Conservation (phyloP, 2,888 invertebrate species). For the Cheilosia urbana region DNA sequence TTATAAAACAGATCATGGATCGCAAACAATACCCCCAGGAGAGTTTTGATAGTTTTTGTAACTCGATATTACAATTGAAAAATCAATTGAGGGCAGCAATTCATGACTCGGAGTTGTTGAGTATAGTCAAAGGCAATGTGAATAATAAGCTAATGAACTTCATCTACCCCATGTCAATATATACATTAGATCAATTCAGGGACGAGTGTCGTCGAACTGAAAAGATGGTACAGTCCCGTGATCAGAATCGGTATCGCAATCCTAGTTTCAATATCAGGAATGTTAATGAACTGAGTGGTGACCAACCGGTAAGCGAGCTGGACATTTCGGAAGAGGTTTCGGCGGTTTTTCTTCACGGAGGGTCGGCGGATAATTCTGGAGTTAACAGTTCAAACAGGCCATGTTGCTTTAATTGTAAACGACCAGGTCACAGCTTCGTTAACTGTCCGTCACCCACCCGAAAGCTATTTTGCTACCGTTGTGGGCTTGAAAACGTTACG, state of each 20-base stretch:
- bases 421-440: slow-evolving; percentile 7
- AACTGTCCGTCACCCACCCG: background rate
- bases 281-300: too few species aligned
- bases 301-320: too few species aligned
- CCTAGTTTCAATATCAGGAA: background rate
- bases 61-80: background rate
- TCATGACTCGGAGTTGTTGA: slow-evolving; percentile 12
- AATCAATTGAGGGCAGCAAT: slow-evolving; percentile 17
- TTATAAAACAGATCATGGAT: background rate
- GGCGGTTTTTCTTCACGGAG: background rate
- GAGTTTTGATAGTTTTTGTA: slow-evolving; percentile 25
- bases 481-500: slow-evolving; percentile 1
- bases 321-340: background rate
- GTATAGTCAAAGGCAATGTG: slow-evolving; percentile 16
- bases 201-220: slow-evolving; percentile 19
- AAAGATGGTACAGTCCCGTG: background rate
- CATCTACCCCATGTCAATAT: background rate
- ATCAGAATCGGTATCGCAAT: background rate
- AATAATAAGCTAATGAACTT: background rate
- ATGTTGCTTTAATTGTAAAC: background rate
- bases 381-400: background rate
- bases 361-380: background rate
- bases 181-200: slow-evolving; percentile 20
- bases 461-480: slow-evolving; percentile 22
- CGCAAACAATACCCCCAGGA: background rate